A percentile compares a stretch with the other conserved stretches of the same genome.
Conservation (phyloP, 2,797 vertebrate genomes). For the Bovichtus variegatus region DNA sequence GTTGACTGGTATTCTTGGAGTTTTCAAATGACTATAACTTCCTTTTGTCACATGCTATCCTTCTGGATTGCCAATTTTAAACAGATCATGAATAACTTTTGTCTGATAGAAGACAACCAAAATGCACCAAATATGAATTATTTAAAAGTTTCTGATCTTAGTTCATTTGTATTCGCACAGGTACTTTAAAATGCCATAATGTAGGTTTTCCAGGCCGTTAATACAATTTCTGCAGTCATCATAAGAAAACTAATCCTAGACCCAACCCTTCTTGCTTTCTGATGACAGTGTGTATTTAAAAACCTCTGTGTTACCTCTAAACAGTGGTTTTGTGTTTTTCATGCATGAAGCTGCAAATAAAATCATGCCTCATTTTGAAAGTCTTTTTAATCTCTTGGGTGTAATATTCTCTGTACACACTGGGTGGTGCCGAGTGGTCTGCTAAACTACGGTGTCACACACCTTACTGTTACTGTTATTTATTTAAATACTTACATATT, state of each 20-base stretch:
- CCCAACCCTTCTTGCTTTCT: background rate
- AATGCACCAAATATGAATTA: background rate
- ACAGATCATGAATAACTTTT: background rate
- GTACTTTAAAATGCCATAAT: background rate
- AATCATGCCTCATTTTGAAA: conserved; percentile 35
- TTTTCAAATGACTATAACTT: background rate
- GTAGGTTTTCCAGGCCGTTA: background rate
- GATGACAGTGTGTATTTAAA: conserved; percentile 21
- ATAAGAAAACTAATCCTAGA: background rate
- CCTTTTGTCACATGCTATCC: background rate
- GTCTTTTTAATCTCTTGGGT: background rate
- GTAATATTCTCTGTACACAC: conserved; percentile 36
- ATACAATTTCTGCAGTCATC: conserved; percentile 5
- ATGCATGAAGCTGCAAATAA: conserved; percentile 74
- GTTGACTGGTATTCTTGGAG: background rate
- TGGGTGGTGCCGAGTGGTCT: conserved; percentile 34
- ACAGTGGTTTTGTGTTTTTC: conserved; percentile 48
- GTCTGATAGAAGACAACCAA: background rate
- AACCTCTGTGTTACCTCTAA: conserved; percentile 20
- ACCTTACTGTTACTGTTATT: background rate
- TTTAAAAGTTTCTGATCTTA: background rate
- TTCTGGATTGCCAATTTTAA: conserved; percentile 1
- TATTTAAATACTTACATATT: background rate
- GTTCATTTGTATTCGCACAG: background rate
- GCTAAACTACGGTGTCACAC: background rate